Percentiles rank a stretch among this genome's conserved stretches.
Evolutionary conservation across 2,797 vertebrate genomes (phyloP).

Genomic region (Calcarius lapponicus): DNA sequence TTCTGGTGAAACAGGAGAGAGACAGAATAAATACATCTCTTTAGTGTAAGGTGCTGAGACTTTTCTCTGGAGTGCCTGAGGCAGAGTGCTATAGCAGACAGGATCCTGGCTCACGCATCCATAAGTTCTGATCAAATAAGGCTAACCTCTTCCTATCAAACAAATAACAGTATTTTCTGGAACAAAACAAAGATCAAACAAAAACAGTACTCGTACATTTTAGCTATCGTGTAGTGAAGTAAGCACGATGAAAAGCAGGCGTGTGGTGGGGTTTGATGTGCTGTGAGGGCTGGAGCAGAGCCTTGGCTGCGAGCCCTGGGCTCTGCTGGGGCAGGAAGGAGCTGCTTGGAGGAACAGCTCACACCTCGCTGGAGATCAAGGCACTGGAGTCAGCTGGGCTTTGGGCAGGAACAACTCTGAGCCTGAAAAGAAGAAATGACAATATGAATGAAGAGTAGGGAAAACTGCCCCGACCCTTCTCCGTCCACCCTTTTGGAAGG

Average conservation of each 20-base stretch:
- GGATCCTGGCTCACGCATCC: not conserved
- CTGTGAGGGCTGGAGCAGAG: not conserved
- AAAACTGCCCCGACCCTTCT: not conserved
- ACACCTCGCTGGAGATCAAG: not conserved
- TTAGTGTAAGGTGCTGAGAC: not conserved
- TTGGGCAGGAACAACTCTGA: not conserved
- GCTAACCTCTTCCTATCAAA: not conserved
- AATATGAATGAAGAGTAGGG: not conserved
- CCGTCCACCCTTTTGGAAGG: too few species aligned
- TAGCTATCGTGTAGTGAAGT: not conserved
- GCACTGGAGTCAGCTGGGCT: not conserved
- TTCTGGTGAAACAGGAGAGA: not conserved
- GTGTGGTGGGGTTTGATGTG: not conserved
- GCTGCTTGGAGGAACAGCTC: not conserved
- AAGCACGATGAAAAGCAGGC: rapidly evolving
- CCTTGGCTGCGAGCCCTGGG: not conserved
- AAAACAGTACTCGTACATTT: not conserved
- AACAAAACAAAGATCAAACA: not conserved
- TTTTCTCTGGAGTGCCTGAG: not conserved
- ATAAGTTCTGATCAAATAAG: not conserved
- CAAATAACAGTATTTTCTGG: not conserved
- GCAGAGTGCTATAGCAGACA: not conserved
- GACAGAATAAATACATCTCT: not conserved
- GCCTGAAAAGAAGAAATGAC: not conserved
- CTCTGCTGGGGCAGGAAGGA: not conserved